These are phyloP conservation scores for Acridotheres tristis DNA, from an alignment of 2,797 vertebrate genomes.

Conservation along the genomic window DNA sequence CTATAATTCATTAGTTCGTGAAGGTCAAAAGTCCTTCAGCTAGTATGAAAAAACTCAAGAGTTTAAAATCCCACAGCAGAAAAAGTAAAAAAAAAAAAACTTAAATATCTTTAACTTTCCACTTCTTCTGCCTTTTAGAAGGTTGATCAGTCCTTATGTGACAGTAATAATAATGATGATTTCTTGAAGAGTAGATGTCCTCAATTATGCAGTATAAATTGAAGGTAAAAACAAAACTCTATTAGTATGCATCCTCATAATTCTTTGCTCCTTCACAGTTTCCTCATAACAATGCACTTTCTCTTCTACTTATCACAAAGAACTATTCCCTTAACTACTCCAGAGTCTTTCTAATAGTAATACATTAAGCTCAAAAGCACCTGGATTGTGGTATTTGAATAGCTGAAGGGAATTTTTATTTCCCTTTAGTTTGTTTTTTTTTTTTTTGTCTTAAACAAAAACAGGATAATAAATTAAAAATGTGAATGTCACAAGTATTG, in stretches of 20 bases:
- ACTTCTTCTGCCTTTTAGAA: neutral
- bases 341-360: neutral
- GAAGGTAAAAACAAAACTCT: constrained; percentile 32
- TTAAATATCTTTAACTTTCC: constrained; percentile 16
- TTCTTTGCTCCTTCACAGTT: neutral
- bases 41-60: neutral
- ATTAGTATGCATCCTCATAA: constrained; percentile 24
- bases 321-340: constrained; percentile 7
- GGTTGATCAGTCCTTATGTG: neutral
- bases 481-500: neutral
- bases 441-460: neutral
- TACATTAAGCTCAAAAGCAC: constrained; percentile 24
- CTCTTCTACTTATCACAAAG: neutral
- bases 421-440: neutral
- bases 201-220: constrained; percentile 23
- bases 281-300: constrained; percentile 4
- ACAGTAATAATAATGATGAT: constrained; percentile 24
- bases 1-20: constrained; percentile 7
- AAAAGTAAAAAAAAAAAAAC: neutral
- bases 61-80: constrained; percentile 16
- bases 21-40: constrained; percentile 41
- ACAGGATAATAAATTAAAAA: neutral
- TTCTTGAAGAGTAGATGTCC: neutral
- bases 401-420: constrained; percentile 20
- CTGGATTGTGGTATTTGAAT: constrained; percentile 7